Evolutionary conservation across 2,113 vertebrate genomes (phyloP).

Genomic region (Mystacornis crossleyi): DNA sequence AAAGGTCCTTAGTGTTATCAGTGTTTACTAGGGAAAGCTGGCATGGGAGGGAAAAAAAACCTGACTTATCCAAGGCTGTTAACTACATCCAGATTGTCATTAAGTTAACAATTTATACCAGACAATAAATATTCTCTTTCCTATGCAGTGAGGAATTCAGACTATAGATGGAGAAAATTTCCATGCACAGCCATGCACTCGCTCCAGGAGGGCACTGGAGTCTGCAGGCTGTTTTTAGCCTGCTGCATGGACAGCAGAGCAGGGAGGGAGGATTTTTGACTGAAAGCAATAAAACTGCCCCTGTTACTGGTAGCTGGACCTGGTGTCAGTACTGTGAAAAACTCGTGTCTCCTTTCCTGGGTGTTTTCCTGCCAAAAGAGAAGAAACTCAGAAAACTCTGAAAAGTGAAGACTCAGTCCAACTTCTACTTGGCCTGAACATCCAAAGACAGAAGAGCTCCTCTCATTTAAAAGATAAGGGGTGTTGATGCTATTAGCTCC

Average conservation of each 20-base stretch:
- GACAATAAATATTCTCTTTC: not conserved
- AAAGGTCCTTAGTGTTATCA: not conserved
- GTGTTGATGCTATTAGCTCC: not conserved
- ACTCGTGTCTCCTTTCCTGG: not conserved
- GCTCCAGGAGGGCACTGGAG: not conserved
- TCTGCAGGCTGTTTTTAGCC: not conserved
- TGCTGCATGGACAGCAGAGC: not conserved
- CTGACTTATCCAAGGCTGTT: not conserved
- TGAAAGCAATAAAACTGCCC: not conserved
- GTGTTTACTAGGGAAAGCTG: not conserved
- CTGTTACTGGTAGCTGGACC: not conserved
- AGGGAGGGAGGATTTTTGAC: not conserved
- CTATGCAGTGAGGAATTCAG: not conserved
- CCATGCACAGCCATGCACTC: not conserved
- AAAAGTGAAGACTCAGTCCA: not conserved
- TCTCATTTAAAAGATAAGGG: not conserved
- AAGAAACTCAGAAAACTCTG: not conserved
- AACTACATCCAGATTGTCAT: not conserved
- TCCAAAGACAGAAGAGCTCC: not conserved
- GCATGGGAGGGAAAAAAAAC: not conserved
- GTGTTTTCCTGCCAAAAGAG: not conserved
- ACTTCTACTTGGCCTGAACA: not conserved
- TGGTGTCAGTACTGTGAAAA: not conserved
- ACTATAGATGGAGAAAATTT: not conserved
- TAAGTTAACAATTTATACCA: not conserved